These are phyloP conservation scores for Myioborus melanocephalus DNA, from an alignment of 2,797 vertebrate genomes.

Conservation along the genomic window DNA sequence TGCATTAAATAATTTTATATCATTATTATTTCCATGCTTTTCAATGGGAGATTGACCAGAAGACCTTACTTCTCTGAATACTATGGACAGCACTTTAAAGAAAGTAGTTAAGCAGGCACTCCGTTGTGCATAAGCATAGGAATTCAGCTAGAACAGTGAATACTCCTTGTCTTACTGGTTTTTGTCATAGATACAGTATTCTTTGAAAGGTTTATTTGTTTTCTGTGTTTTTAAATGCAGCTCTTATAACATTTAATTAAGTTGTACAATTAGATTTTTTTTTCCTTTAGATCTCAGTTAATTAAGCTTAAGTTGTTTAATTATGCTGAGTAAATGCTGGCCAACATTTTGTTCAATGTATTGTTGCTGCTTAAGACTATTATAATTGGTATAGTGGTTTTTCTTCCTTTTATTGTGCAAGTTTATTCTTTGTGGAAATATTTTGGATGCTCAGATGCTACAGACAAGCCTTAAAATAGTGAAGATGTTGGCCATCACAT, in stretches of 20 bases:
- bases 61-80: conserved; percentile 2
- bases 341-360: neutral
- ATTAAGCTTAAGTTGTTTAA: neutral
- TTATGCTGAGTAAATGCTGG: neutral
- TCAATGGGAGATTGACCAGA: neutral
- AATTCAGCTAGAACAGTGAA: neutral
- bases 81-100: neutral
- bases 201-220: conserved; percentile 15
- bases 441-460: neutral
- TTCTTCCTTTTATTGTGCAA: neutral
- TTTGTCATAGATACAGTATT: conserved; percentile 10
- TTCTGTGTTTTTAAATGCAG: conserved; percentile 26
- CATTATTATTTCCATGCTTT: neutral
- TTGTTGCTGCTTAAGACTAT: neutral
- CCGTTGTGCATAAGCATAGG: neutral
- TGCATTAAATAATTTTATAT: neutral
- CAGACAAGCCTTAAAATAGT: neutral
- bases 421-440: neutral
- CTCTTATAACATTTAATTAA: conserved; percentile 19
- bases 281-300: neutral
- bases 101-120: conserved; percentile 43
- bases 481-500: neutral
- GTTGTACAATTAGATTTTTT: neutral
- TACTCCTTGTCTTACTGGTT: conserved; percentile 39
- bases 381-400: neutral